Evolutionary conservation across 1,140 invertebrate genomes (phyloP), one percentile per base, ranked within the genome.

Genomic region (Sinonovacula constricta): DNA sequence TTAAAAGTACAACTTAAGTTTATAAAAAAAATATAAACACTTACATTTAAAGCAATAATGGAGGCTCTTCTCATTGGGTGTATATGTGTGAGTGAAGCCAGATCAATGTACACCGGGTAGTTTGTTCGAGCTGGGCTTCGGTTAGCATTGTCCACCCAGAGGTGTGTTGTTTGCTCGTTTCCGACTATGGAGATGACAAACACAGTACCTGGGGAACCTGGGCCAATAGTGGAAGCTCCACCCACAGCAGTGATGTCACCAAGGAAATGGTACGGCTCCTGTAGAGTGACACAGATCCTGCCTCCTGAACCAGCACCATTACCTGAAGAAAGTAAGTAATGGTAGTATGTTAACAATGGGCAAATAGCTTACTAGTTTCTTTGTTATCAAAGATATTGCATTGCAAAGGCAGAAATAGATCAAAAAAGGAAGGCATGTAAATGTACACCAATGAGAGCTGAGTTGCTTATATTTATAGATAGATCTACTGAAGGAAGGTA

Each of bases 261-360:
- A 4, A 79, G 62, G 78, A 84, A 87, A 12, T 63, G 49, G 30
- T 77, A 63, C 15, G 70, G 39, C 26, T 88, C 85, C 18, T 45
- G 45, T 18, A 88, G 63, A 62, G 81, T 60, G 24, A 88, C 59
- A 30, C 81, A 60, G 15, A 87, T 80, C 53, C 81, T 63, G 0
- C 86, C 86, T 22, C 86, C 86, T 54, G 80, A 83, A 30, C 86
- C 86, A 49, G 76, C 85, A 53, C 86, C 86, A 80, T 81, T 83
- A n/a, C 65, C 86, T 87, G 45, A 18, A 63, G 74, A 57, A 56
- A 56, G 28, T 22, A 18, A 18, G 22, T n/a, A n/a, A n/a, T n/a
- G n/a, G n/a, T n/a, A n/a, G n/a, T n/a, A n/a, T n/a, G n/a, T n/a
- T n/a, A n/a, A n/a, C n/a, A n/a, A n/a, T n/a, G n/a, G n/a, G n/a